Conservation (phyloP, 1,140 invertebrate species). For the Drepana arcuata region DNA sequence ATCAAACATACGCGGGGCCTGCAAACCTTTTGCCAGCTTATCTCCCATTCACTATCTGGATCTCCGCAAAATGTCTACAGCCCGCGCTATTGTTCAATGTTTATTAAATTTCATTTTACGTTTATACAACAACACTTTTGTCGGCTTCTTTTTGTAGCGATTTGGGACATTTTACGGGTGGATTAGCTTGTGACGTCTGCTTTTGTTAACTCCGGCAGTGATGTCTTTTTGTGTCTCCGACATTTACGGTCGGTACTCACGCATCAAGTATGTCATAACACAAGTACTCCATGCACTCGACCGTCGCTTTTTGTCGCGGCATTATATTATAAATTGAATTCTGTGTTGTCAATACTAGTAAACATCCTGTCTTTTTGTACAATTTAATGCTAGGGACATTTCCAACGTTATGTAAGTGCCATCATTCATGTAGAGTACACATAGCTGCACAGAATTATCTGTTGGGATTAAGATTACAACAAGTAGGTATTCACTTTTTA, state of each 20-base stretch:
- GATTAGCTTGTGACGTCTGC: constrained; percentile 56
- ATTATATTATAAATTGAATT: constrained; percentile 65
- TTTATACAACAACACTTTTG: constrained; percentile 69
- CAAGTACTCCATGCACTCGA: constrained; percentile 51
- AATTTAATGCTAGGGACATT: no score
- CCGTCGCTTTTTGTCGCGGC: constrained; percentile 41
- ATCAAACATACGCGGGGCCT: constrained; percentile 67
- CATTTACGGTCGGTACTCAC: constrained; percentile 55
- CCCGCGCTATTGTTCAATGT: constrained; percentile 51
- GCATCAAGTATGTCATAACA: constrained; percentile 71
- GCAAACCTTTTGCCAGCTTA: constrained; percentile 68
- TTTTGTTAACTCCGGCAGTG: constrained; percentile 39
- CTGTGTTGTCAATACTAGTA: constrained; percentile 58
- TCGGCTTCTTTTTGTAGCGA: constrained; percentile 59
- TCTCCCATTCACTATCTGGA: constrained; percentile 64
- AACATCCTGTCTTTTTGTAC: constrained; percentile 56
- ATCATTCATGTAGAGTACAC: background rate
- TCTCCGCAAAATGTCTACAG: constrained; percentile 61
- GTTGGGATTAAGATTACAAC: constrained; percentile 5
- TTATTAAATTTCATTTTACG: constrained; percentile 72
- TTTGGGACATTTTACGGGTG: constrained; percentile 69
- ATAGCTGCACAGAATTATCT: no score
- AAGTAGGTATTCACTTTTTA: constrained; percentile 4
- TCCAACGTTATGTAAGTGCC: constrained; percentile 6
- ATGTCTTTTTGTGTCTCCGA: constrained; percentile 54